Evolutionary conservation across 2,888 invertebrate genomes (phyloP).

Genomic region (Spialia ferax): DNA sequence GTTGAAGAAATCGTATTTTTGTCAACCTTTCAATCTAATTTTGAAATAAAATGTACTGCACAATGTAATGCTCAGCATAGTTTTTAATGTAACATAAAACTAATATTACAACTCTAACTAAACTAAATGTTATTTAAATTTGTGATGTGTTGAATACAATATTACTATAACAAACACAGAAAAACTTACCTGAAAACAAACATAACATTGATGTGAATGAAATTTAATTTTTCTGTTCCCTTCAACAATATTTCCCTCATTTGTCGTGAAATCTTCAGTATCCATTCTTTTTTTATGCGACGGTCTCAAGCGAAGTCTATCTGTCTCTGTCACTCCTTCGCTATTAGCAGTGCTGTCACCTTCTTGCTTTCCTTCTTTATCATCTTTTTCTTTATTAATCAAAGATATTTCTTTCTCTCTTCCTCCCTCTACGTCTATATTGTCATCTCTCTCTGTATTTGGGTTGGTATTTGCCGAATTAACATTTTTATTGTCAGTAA

Average conservation of each 20-base stretch:
- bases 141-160: not conserved
- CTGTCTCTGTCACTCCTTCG: conserved; percentile 6
- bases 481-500: not conserved
- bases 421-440: not conserved
- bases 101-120: too few relatives aligned
- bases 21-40: too few relatives aligned
- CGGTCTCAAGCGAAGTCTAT: conserved; percentile 11
- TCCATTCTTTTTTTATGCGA: not conserved
- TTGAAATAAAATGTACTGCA: too few relatives aligned
- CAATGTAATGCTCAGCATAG: too few relatives aligned
- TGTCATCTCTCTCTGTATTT: not conserved
- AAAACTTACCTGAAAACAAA: conserved; percentile 68
- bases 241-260: conserved; percentile 20
- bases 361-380: not conserved
- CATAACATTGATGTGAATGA: conserved; percentile 70
- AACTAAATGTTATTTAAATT: too few relatives aligned
- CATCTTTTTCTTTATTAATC: not conserved
- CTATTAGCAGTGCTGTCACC: not conserved
- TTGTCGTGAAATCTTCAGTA: not conserved
- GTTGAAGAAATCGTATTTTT: too few relatives aligned
- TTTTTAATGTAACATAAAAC: too few relatives aligned
- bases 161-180: conserved; percentile 43
- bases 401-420: not conserved
- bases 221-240: conserved; percentile 54
- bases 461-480: not conserved